Evolutionary conservation across 2,888 invertebrate genomes (phyloP).

Genomic region (Luperina testacea): DNA sequence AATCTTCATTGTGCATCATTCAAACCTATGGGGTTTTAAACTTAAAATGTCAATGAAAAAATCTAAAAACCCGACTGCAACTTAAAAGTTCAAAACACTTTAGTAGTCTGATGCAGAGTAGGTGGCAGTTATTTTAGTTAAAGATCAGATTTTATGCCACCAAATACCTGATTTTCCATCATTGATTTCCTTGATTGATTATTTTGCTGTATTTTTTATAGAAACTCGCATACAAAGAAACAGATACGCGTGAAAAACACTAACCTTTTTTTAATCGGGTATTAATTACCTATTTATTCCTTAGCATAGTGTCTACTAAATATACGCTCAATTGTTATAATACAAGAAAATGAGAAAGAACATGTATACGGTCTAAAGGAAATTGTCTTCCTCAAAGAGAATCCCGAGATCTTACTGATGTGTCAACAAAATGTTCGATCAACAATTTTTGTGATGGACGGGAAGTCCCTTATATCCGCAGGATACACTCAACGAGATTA

Average conservation of each 20-base stretch:
- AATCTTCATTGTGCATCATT: no score
- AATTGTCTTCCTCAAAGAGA: not conserved
- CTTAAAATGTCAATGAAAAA: not conserved
- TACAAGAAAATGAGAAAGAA: not conserved
- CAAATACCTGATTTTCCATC: not conserved
- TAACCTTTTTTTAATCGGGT: not conserved
- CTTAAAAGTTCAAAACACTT: not conserved
- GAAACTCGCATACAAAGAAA: not conserved
- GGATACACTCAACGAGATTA: constrained; percentile 47
- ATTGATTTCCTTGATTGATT: not conserved
- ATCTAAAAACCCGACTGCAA: not conserved
- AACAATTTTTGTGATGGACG: constrained; percentile 20
- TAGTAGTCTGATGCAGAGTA: not conserved
- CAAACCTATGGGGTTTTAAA: no score
- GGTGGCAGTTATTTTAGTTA: not conserved
- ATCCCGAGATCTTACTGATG: constrained; percentile 1
- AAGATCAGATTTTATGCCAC: not conserved
- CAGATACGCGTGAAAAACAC: not conserved
- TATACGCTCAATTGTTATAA: not conserved
- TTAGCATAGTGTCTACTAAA: not conserved
- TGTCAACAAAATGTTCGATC: constrained; percentile 21
- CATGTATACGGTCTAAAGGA: not conserved
- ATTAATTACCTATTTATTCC: not conserved
- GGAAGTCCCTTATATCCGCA: constrained; percentile 13
- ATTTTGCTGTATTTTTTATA: not conserved